Conservation (phyloP, 2,888 invertebrate species). For the Dione juno region DNA sequence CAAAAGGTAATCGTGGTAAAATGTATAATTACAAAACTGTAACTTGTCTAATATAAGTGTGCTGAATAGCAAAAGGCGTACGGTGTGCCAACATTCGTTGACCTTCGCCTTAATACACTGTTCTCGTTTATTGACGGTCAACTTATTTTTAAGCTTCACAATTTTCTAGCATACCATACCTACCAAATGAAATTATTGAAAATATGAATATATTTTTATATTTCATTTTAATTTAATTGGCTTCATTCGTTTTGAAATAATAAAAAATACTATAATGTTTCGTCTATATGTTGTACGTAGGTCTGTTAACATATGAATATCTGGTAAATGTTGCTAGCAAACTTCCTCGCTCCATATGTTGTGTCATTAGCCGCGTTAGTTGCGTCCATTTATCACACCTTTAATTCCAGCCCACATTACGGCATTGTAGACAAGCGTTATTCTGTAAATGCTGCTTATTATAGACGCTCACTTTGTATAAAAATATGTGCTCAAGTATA, state of each 20-base stretch:
- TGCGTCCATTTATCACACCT: slow-evolving; percentile 73
- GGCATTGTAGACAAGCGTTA: slow-evolving; percentile 79
- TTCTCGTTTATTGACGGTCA: slow-evolving; percentile 76
- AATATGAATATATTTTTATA: slow-evolving; percentile 18
- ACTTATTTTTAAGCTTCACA: slow-evolving; percentile 66
- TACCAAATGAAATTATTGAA: slow-evolving; percentile 33
- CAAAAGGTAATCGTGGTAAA: slow-evolving; percentile 28
- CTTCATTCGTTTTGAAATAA: not conserved
- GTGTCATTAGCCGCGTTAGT: slow-evolving; percentile 36
- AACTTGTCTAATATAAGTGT: slow-evolving; percentile 36
- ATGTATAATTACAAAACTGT: slow-evolving; percentile 36
- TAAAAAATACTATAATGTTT: too few species aligned
- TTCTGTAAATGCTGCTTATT: slow-evolving; percentile 81
- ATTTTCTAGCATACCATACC: slow-evolving; percentile 43
- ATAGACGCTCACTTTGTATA: slow-evolving; percentile 80
- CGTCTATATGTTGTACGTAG: too few species aligned
- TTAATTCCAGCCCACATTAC: slow-evolving; percentile 74
- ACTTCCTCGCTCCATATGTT: slow-evolving; percentile 36
- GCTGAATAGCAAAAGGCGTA: slow-evolving; percentile 42
- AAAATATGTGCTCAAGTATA: slow-evolving; percentile 81
- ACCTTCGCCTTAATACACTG: slow-evolving; percentile 71
- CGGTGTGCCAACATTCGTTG: slow-evolving; percentile 75
- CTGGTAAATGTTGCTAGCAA: not conserved
- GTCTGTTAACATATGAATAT: slow-evolving; percentile 1
- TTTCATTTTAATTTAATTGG: not conserved